Evolutionary conservation across 2,888 invertebrate species (phyloP).

Genomic region (Monoplex corrugatus): DNA sequence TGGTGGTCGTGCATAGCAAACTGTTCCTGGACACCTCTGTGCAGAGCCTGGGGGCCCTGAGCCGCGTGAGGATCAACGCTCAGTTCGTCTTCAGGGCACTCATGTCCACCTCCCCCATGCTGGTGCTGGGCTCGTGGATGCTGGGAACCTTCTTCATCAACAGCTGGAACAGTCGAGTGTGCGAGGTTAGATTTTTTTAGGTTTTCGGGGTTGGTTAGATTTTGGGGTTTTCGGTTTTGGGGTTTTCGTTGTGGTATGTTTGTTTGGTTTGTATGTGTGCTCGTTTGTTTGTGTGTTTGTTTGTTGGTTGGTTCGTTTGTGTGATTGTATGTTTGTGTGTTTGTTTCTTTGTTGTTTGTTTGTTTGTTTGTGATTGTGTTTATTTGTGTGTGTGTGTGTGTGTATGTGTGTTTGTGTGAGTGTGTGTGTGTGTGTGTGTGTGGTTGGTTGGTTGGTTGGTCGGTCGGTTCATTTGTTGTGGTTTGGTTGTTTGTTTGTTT

Average conservation of each 20-base stretch:
- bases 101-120: constrained; percentile 71
- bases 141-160: constrained; percentile 70
- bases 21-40: constrained; percentile 74
- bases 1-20: constrained; percentile 73
- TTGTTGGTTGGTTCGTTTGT: background rate
- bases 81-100: constrained; percentile 74
- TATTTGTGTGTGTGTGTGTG: background rate
- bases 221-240: background rate
- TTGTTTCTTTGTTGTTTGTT: background rate
- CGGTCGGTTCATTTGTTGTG: background rate
- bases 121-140: constrained; percentile 68
- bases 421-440: background rate
- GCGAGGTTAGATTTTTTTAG: constrained; percentile 58
- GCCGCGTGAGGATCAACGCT: constrained; percentile 73
- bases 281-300: background rate
- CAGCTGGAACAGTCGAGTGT: constrained; percentile 71
- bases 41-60: constrained; percentile 74
- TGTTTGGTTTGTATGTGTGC: background rate
- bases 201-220: background rate
- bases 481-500: no score
- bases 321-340: background rate
- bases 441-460: background rate
- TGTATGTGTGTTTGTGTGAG: background rate
- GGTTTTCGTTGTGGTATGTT: no score
- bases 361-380: no score